Evolutionary conservation across 2,888 invertebrate species (phyloP).

Genomic region (Lepeophtheirus nordmannii): DNA sequence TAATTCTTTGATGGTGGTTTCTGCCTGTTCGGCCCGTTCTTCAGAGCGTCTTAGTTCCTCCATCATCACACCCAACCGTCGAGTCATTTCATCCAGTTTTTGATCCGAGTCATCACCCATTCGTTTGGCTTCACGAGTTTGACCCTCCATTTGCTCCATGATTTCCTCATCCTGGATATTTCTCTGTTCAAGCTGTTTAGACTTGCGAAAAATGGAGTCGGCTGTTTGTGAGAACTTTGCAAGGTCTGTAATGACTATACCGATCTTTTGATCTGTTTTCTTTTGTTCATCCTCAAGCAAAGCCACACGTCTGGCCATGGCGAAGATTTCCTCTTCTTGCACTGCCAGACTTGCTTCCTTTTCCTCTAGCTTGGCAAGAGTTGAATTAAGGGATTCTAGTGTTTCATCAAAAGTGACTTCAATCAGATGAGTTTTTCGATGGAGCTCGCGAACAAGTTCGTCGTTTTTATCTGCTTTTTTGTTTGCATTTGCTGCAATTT

Average conservation of each 20-base stretch:
- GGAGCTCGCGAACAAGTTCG: constrained; percentile 9
- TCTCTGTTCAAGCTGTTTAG: constrained; percentile 2
- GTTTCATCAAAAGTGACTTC: constrained; percentile 16
- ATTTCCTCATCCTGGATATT: constrained; percentile 9
- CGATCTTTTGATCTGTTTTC: constrained; percentile 1
- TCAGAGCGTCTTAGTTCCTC: constrained; percentile 17
- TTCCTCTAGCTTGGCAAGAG: constrained; percentile 11
- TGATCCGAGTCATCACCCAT: constrained; percentile 12
- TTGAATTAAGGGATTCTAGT: constrained; percentile 7
- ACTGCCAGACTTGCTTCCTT: constrained; percentile 3
- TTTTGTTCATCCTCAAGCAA: constrained; percentile 2
- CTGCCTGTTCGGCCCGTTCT: constrained; percentile 11
- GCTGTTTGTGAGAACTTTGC: constrained; percentile 7
- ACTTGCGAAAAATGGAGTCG: constrained; percentile 1
- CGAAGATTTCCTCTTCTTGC: constrained; percentile 2
- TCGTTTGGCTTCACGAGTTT: background rate
- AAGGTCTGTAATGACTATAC: constrained; percentile 4
- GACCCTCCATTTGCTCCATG: constrained; percentile 15
- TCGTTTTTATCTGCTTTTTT: constrained; percentile 16
- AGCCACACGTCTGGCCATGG: constrained; percentile 4
- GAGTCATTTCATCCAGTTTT: constrained; percentile 16
- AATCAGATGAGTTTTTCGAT: background rate
- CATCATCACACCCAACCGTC: constrained; percentile 7
- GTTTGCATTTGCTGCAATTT: background rate
- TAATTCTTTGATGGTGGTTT: constrained; percentile 7